Conservation (phyloP, 30 jellyfish, hydroid and myxozoan genomes). For the Morbakka virulenta region DNA sequence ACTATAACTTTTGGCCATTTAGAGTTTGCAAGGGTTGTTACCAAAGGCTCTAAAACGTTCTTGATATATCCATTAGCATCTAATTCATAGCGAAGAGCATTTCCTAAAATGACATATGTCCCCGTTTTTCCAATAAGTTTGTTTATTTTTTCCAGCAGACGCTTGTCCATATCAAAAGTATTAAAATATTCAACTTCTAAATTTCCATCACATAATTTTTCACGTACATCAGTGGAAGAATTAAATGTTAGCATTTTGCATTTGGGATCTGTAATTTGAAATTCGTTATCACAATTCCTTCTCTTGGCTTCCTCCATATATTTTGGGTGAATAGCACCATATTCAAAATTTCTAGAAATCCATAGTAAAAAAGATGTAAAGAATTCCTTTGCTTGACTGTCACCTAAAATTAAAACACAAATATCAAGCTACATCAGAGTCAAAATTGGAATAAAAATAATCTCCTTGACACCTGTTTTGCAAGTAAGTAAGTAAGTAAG, state of each 20-base stretch:
- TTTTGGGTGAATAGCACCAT: conserved; percentile 17
- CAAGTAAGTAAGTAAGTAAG: too few relatives aligned
- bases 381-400: conserved; percentile 66
- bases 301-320: not conserved
- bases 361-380: conserved; percentile 23
- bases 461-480: too few relatives aligned
- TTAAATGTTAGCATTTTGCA: conserved; percentile 15
- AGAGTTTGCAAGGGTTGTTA: not conserved
- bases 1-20: conserved; percentile 67
- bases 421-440: too few relatives aligned
- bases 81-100: conserved; percentile 63
- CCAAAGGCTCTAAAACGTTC: conserved; percentile 21
- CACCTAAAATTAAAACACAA: conserved; percentile 37
- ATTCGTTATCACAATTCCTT: conserved; percentile 39
- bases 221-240: conserved; percentile 24
- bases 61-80: conserved; percentile 23
- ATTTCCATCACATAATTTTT: too few relatives aligned
- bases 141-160: conserved; percentile 26
- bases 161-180: conserved; percentile 41
- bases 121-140: not conserved
- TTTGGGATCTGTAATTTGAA: conserved; percentile 40
- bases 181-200: conserved; percentile 52
- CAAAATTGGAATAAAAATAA: too few relatives aligned
- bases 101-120: conserved; percentile 33
- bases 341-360: conserved; percentile 26